A percentile compares a stretch with the other conserved stretches of the same genome.
phyloP scores from a whole-genome alignment of 2,113 vertebrate genomes.

The Ictalurus furcatus region DNA sequence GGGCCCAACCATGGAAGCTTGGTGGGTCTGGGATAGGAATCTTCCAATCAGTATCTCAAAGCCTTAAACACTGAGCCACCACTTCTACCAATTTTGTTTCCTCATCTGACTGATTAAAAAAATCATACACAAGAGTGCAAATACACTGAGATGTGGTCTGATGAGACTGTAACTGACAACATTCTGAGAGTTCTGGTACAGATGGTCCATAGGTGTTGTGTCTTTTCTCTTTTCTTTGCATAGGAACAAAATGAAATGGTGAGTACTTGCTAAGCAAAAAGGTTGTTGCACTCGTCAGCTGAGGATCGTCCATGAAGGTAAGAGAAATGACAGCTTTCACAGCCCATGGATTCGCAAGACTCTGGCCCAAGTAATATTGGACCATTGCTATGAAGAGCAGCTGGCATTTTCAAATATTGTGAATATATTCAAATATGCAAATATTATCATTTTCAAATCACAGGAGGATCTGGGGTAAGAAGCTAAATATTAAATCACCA shows the following conservation, averaged over 20 bases:
- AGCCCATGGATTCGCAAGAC: neutral
- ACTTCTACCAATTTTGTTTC: neutral
- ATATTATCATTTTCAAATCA: neutral
- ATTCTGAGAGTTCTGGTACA: slow-evolving; percentile 7
- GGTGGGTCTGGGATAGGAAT: neutral
- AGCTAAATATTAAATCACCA: neutral
- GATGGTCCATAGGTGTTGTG: slow-evolving; percentile 18
- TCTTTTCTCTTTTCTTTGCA: neutral
- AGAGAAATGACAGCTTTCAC: neutral
- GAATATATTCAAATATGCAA: neutral
- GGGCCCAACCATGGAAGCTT: neutral
- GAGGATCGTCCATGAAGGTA: neutral
- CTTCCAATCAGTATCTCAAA: neutral
- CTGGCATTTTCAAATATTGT: neutral
- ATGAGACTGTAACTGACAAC: neutral
- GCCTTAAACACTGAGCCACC: neutral
- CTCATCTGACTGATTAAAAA: neutral
- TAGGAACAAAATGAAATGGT: neutral
- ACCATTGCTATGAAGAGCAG: neutral
- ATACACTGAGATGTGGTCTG: neutral
- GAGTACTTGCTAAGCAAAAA: neutral
- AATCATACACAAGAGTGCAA: neutral
- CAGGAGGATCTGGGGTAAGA: neutral
- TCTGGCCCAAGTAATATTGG: neutral
- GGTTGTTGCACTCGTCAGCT: slow-evolving; percentile 1